phyloP scores from a whole-genome alignment of 2,888 invertebrate genomes.

The Sarcophaga subvicina region DNA sequence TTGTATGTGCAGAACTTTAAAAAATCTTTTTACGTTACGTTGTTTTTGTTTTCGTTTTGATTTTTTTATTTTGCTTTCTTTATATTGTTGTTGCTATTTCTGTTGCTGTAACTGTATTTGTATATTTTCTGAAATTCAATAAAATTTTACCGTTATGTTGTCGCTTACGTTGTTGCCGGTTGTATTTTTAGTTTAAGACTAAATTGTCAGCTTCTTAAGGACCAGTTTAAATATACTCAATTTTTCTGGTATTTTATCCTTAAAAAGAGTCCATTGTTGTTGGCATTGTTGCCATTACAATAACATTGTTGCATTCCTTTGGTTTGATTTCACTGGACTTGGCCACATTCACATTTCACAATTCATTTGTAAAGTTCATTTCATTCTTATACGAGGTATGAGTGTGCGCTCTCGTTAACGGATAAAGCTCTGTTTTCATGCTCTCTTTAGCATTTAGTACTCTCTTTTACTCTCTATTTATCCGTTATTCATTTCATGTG shows the following conservation, averaged over 20 bases:
- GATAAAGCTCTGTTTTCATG: constrained; percentile 49
- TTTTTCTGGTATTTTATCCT: constrained; percentile 66
- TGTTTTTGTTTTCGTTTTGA: no score
- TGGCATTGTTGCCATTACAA: constrained; percentile 31
- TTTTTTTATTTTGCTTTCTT: constrained; percentile 11
- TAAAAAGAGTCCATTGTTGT: constrained; percentile 25
- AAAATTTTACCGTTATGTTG: constrained; percentile 12
- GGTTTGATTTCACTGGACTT: constrained; percentile 41
- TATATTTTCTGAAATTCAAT: constrained; percentile 4
- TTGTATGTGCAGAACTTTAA: background rate
- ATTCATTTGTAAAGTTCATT: constrained; percentile 39
- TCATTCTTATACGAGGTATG: constrained; percentile 30
- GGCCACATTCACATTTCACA: constrained; percentile 57
- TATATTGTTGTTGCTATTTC: background rate
- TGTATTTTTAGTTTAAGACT: constrained; percentile 66
- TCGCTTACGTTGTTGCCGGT: constrained; percentile 59
- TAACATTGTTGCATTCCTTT: constrained; percentile 69
- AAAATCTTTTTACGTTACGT: constrained; percentile 34
- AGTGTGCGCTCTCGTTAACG: constrained; percentile 53
- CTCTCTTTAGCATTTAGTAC: background rate
- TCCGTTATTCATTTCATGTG: constrained; percentile 39
- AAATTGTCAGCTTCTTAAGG: constrained; percentile 68
- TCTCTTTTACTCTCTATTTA: constrained; percentile 11
- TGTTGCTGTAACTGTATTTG: background rate
- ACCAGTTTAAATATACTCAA: constrained; percentile 69